Percentiles rank a stretch among this genome's conserved stretches.
These are phyloP conservation scores for Ooceraea biroi DNA, from an alignment of 1,140 invertebrate genomes.

Conservation along the genomic window DNA sequence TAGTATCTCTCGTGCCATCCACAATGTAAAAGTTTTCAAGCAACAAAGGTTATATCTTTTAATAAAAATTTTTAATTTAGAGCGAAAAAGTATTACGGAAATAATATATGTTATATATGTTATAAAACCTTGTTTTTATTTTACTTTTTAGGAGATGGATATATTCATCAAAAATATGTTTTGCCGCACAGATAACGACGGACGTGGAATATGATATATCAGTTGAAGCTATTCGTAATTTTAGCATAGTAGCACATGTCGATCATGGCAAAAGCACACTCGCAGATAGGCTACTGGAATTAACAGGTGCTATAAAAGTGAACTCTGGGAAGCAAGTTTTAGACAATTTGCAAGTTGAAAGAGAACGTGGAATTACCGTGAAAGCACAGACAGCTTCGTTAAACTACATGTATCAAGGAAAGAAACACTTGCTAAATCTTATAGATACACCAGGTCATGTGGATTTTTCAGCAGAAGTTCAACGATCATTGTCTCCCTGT, in stretches of 20 bases:
- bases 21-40: not conserved
- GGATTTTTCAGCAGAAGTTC: conserved; percentile 99
- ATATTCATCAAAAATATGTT: conserved; percentile 11
- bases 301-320: conserved; percentile 93
- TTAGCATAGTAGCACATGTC: conserved; percentile 98
- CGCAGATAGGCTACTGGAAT: conserved; percentile 96
- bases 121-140: not conserved
- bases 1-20: not conserved
- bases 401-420: conserved; percentile 90
- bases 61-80: not conserved
- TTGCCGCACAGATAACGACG: conserved; percentile 60
- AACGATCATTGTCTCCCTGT: conserved; percentile 95
- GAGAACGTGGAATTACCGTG: conserved; percentile 98
- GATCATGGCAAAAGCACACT: conserved; percentile 99
- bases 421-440: conserved; percentile 96
- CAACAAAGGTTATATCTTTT: conserved; percentile 15
- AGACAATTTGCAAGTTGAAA: conserved; percentile 95
- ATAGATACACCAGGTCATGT: conserved; percentile 99
- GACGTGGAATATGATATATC: conserved; percentile 84
- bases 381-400: conserved; percentile 98
- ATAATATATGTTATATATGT: not conserved
- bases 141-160: conserved; percentile 28
- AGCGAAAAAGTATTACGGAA: no score
- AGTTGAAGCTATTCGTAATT: conserved; percentile 94
- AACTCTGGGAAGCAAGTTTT: conserved; percentile 93